A percentile compares a stretch with the other conserved stretches of the same genome.
Evolutionary conservation across 2,113 vertebrate genomes (phyloP).

Genomic region (Tympanuchus pallidicinctus): DNA sequence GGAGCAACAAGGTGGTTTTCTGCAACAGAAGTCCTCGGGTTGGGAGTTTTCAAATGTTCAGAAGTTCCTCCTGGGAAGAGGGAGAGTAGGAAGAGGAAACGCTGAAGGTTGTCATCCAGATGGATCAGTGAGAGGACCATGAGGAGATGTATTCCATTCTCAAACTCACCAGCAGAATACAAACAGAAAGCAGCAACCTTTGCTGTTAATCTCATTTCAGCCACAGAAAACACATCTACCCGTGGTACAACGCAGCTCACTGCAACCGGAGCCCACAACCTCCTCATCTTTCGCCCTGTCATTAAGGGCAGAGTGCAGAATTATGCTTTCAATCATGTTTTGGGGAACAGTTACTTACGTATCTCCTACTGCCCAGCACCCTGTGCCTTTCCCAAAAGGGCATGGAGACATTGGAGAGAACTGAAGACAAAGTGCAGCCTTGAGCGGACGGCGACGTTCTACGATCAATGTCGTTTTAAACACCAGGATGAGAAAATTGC

Average conservation of each 20-base stretch:
- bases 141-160: neutral
- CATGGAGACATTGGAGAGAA: neutral
- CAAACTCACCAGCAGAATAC: neutral
- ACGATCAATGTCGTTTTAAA: neutral
- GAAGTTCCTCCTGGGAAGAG: neutral
- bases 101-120: neutral
- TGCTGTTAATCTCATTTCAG: neutral
- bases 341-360: neutral
- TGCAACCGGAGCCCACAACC: neutral
- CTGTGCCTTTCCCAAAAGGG: neutral
- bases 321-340: rapidly evolving
- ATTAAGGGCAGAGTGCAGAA: neutral
- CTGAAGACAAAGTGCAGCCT: neutral
- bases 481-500: neutral
- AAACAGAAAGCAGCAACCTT: neutral
- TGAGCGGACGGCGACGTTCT: neutral
- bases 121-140: neutral
- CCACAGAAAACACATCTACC: neutral
- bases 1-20: neutral
- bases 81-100: neutral
- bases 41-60: neutral
- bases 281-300: neutral
- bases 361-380: neutral
- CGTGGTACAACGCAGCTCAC: neutral
- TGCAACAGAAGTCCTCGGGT: neutral